phyloP scores from a whole-genome alignment of 1,140 invertebrate species.

The Conus ventricosus region DNA sequence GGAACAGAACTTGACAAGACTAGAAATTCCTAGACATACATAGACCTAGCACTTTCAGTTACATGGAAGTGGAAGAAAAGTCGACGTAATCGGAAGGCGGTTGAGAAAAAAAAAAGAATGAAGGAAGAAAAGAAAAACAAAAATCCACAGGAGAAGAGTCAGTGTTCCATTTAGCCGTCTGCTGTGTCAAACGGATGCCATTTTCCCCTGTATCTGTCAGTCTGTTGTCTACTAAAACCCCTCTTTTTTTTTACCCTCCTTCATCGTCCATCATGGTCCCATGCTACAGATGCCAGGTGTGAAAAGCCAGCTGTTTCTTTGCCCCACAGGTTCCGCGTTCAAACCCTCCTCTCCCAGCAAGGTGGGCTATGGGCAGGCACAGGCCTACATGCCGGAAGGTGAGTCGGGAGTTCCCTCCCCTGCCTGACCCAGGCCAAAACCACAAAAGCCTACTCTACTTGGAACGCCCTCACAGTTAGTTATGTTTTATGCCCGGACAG shows the following conservation, averaged over 20 bases:
- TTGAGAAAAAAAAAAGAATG: too few relatives aligned
- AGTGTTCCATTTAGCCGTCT: not conserved
- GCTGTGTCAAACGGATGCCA: not conserved
- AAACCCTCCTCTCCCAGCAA: slow-evolving; percentile 47
- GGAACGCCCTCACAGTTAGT: not conserved
- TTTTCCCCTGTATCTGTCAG: not conserved
- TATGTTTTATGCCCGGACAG: too few relatives aligned
- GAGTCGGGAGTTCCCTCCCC: slow-evolving; percentile 25
- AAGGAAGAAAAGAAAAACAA: too few relatives aligned
- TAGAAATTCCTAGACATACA: too few relatives aligned
- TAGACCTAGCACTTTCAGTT: too few relatives aligned
- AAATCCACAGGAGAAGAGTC: too few relatives aligned
- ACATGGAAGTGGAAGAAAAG: too few relatives aligned
- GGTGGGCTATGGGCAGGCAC: slow-evolving; percentile 35
- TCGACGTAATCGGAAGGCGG: too few relatives aligned
- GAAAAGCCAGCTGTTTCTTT: not conserved
- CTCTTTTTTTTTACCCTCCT: not conserved
- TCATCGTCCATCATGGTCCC: too few relatives aligned
- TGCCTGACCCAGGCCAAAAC: not conserved
- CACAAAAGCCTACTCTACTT: slow-evolving; percentile 5
- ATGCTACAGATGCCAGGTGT: not conserved
- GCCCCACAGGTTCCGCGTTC: slow-evolving; percentile 46
- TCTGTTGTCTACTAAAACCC: not conserved
- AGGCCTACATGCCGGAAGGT: slow-evolving; percentile 46
- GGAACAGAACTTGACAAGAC: too few relatives aligned